phyloP scores from a whole-genome alignment of 2,113 vertebrate species.

The Anguilla rostrata region DNA sequence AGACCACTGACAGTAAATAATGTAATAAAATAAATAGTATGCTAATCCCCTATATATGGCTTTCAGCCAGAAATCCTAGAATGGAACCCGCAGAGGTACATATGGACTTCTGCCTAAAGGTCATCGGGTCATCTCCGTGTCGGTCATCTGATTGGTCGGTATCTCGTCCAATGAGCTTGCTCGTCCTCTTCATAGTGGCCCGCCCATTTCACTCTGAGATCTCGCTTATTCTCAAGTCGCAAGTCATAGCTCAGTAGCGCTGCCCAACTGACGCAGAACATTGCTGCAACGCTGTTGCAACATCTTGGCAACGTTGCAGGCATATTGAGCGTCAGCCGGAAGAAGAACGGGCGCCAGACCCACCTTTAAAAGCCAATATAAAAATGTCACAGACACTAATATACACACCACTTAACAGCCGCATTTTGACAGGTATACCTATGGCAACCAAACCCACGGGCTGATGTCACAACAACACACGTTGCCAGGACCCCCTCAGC shows the following conservation, averaged over 20 bases:
- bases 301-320: neutral
- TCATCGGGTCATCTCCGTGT: neutral
- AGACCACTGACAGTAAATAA: neutral
- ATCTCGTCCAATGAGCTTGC: neutral
- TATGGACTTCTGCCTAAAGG: neutral
- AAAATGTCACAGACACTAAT: too few species aligned
- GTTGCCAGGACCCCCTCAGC: too few species aligned
- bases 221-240: neutral
- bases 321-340: neutral
- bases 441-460: too few species aligned
- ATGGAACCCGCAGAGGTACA: neutral
- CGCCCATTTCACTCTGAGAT: too few species aligned
- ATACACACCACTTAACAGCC: too few species aligned
- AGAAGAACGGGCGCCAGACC: neutral
- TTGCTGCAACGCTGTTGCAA: neutral
- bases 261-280: neutral
- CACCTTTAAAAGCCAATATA: too few species aligned
- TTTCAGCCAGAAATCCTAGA: neutral
- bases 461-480: too few species aligned
- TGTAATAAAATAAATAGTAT: neutral
- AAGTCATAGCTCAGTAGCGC: neutral
- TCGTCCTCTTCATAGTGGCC: too few species aligned
- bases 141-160: neutral
- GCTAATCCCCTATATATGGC: neutral
- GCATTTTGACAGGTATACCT: too few species aligned